Percentiles rank a stretch among this genome's conserved stretches.
phyloP scores from a whole-genome alignment of 64 coral and sea anemone species.

The Porites australiensis region DNA sequence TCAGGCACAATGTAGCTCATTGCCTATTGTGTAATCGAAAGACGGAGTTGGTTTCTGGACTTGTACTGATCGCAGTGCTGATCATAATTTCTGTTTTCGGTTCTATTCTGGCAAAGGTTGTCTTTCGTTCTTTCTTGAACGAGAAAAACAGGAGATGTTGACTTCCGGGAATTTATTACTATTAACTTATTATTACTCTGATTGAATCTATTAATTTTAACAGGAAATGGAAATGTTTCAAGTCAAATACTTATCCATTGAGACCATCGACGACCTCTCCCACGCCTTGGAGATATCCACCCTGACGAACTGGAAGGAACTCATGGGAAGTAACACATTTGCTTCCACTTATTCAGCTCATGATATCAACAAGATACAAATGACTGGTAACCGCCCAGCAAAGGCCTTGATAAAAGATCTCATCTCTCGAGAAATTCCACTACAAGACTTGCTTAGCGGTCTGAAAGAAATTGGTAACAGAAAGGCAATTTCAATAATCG shows the following conservation, averaged over 20 bases:
- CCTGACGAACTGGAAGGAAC: background rate
- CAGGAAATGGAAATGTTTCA: too few species aligned
- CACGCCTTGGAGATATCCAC: background rate
- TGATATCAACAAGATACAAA: background rate
- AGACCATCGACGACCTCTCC: background rate
- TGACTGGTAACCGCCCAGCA: background rate
- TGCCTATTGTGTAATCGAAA: too few species aligned
- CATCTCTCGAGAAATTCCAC: accelerated
- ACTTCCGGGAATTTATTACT: too few species aligned
- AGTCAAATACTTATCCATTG: background rate
- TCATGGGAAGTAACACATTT: background rate
- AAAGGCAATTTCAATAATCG: background rate
- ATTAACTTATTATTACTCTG: too few species aligned
- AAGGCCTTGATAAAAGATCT: background rate
- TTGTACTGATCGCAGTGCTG: too few species aligned
- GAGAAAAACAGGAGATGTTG: too few species aligned
- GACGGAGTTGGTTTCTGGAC: too few species aligned
- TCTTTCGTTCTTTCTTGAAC: too few species aligned
- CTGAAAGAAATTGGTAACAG: background rate
- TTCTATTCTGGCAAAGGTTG: too few species aligned
- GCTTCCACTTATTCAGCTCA: background rate
- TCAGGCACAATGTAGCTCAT: too few species aligned
- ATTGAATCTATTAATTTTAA: too few species aligned
- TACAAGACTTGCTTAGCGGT: background rate
- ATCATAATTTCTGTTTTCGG: too few species aligned